A percentile compares a stretch with the other conserved stretches of the same genome.
Evolutionary conservation across 2,797 vertebrate genomes (phyloP).

Genomic region (Novumbra hubbsi): DNA sequence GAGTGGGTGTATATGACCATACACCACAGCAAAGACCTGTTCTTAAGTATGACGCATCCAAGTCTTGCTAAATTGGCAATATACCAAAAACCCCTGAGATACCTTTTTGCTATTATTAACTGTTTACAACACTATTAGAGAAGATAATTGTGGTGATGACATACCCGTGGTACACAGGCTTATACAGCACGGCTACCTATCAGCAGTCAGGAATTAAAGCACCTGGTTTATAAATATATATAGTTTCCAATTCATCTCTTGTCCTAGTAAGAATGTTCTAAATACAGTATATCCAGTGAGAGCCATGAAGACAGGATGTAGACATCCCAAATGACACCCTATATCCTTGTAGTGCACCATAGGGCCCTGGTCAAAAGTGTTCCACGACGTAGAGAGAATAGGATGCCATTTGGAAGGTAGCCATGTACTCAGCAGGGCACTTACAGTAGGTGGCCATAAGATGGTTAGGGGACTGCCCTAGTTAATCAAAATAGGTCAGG

Average conservation of each 20-base stretch:
- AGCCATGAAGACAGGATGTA: background rate
- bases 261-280: background rate
- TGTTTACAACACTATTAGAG: too few relatives aligned
- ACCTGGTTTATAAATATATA: too few relatives aligned
- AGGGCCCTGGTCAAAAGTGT: background rate
- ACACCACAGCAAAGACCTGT: too few relatives aligned
- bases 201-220: too few relatives aligned
- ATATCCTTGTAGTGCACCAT: background rate
- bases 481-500: slow-evolving; percentile 82
- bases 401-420: slow-evolving; percentile 42
- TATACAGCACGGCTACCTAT: too few relatives aligned
- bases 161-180: too few relatives aligned
- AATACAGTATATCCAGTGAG: background rate
- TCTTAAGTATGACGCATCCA: too few relatives aligned
- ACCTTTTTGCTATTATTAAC: too few relatives aligned
- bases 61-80: too few relatives aligned
- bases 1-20: too few relatives aligned
- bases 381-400: background rate
- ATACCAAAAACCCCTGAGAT: too few relatives aligned
- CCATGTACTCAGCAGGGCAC: slow-evolving; percentile 64
- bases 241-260: background rate
- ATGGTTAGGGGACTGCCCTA: slow-evolving; percentile 73
- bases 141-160: too few relatives aligned
- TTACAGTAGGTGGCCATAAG: slow-evolving; percentile 57
- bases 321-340: background rate